Conservation (phyloP, 2,797 vertebrate species). For the Setipinna tenuifilis region DNA sequence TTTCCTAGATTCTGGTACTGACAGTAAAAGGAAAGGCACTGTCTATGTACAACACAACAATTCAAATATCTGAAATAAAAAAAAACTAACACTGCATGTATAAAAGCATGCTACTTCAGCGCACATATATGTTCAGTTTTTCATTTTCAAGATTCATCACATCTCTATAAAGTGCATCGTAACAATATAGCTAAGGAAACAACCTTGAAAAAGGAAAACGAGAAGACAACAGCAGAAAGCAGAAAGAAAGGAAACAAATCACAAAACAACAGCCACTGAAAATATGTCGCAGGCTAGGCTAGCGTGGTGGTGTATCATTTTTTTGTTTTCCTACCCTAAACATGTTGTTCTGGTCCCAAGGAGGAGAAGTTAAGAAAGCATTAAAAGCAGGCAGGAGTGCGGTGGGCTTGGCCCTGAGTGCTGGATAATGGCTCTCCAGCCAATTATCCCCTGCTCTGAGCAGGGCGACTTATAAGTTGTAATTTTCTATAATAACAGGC, state of each 20-base stretch:
- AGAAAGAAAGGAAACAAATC: too few species aligned
- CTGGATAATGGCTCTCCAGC: slow-evolving; percentile 61
- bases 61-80: neutral
- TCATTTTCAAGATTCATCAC: too few species aligned
- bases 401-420: slow-evolving; percentile 59
- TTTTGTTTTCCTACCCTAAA: slow-evolving; percentile 31
- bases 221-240: neutral
- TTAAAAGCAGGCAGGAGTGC: slow-evolving; percentile 56
- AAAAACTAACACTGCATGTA: neutral
- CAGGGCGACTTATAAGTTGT: slow-evolving; percentile 63
- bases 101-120: too few species aligned
- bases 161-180: too few species aligned
- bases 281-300: neutral
- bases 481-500: slow-evolving; percentile 64
- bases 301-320: slow-evolving; percentile 31
- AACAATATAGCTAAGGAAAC: too few species aligned
- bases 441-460: slow-evolving; percentile 63
- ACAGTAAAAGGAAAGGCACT: too few species aligned
- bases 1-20: too few species aligned
- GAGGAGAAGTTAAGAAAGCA: slow-evolving; percentile 45
- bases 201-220: neutral
- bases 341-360: slow-evolving; percentile 33
- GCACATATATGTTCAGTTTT: too few species aligned
- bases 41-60: neutral
- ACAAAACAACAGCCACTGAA: neutral